Percentiles rank a stretch among this genome's conserved stretches.
These are phyloP conservation scores for Morelia viridis DNA, from an alignment of 2,797 vertebrate genomes.

Conservation along the genomic window DNA sequence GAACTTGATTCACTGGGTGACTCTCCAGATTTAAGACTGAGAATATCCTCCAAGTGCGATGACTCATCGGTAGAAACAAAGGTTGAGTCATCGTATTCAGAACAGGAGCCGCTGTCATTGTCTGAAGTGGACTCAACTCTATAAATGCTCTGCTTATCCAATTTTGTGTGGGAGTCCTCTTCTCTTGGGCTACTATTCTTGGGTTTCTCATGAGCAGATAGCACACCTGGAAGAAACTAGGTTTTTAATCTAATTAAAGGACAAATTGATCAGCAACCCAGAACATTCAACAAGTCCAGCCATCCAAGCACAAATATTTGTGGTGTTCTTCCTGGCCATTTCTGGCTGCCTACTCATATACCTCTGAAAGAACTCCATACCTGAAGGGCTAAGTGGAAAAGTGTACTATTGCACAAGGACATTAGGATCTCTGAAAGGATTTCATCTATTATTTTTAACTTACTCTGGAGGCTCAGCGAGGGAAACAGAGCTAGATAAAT, in stretches of 20 bases:
- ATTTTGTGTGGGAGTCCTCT: neutral
- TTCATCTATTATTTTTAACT: neutral
- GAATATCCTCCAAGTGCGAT: neutral
- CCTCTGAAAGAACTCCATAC: neutral
- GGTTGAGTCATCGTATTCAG: conserved; percentile 5
- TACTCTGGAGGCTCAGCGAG: neutral
- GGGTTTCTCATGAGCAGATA: neutral
- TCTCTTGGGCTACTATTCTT: neutral
- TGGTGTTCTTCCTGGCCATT: neutral
- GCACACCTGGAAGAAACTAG: conserved; percentile 23
- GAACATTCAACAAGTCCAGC: neutral
- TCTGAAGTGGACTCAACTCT: neutral
- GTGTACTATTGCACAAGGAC: neutral
- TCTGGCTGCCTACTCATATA: neutral
- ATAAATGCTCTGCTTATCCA: neutral
- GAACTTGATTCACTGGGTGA: neutral
- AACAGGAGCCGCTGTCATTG: neutral
- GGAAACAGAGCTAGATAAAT: neutral
- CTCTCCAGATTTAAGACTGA: neutral
- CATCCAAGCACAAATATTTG: neutral
- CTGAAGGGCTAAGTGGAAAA: neutral
- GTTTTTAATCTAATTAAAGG: conserved; percentile 9
- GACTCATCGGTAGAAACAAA: conserved; percentile 14
- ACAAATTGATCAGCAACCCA: neutral
- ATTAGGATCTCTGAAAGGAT: neutral